A percentile compares a stretch with the other conserved stretches of the same genome.
Evolutionary conservation across 2,797 vertebrate species (phyloP).

Genomic region (Chaetophractus vellerosus): DNA sequence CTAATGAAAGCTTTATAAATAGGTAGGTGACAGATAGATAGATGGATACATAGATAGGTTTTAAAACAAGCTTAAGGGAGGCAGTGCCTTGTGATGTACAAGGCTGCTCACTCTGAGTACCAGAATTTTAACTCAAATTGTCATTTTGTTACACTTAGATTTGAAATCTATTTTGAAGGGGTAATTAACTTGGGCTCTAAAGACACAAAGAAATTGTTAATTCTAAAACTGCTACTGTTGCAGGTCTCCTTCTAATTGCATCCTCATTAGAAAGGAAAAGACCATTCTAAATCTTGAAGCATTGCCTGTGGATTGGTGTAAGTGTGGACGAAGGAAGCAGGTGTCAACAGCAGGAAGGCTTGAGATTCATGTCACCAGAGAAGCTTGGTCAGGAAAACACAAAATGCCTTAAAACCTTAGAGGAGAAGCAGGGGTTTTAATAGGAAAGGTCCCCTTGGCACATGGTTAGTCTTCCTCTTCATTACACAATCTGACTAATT

Average conservation of each 20-base stretch:
- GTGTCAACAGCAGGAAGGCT: neutral
- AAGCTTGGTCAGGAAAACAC: neutral
- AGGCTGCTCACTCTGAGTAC: neutral
- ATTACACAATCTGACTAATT: slow-evolving; percentile 33
- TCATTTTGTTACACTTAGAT: neutral
- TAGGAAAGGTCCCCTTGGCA: neutral
- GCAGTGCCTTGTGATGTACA: neutral
- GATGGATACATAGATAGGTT: neutral
- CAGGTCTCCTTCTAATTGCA: neutral
- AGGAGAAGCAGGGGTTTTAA: neutral
- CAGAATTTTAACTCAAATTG: slow-evolving; percentile 11
- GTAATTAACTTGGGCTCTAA: slow-evolving; percentile 43
- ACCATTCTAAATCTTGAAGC: neutral
- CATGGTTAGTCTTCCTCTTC: neutral
- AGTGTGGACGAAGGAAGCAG: neutral
- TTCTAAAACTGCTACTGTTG: slow-evolving; percentile 48
- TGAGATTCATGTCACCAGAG: neutral
- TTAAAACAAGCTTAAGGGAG: neutral
- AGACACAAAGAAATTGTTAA: slow-evolving; percentile 48
- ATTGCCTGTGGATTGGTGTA: neutral
- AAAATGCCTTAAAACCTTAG: neutral
- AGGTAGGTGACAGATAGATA: no score
- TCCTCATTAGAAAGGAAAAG: slow-evolving; percentile 35
- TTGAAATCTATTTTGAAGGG: slow-evolving; percentile 59
- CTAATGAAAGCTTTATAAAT: neutral